These are phyloP conservation scores for Bimastos eiseni DNA, from an alignment of 2,888 invertebrate species.

Conservation along the genomic window DNA sequence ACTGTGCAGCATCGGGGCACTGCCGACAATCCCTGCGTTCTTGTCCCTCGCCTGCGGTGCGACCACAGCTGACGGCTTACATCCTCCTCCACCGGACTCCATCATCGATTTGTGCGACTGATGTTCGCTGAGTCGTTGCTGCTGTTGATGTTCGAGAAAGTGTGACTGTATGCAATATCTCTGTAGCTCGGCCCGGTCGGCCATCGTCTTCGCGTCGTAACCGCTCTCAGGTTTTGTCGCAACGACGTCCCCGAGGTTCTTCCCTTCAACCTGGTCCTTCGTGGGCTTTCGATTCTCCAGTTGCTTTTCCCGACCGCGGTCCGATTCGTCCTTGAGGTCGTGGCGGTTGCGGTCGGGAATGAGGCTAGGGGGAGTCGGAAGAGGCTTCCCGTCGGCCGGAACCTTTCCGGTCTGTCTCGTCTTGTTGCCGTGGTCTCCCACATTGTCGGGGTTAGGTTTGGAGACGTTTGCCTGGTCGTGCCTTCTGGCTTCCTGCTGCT, in stretches of 20 bases:
- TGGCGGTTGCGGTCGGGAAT: neutral
- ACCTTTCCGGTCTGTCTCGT: neutral
- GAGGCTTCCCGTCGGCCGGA: slow-evolving; percentile 9
- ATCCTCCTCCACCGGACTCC: neutral
- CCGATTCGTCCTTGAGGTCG: neutral
- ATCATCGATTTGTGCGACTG: slow-evolving; percentile 2
- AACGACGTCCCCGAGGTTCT: neutral
- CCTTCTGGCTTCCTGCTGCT: neutral
- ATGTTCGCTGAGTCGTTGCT: slow-evolving; percentile 20
- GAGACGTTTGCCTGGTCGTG: neutral
- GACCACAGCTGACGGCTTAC: slow-evolving; percentile 37
- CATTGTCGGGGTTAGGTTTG: neutral
- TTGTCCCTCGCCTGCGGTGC: slow-evolving; percentile 34
- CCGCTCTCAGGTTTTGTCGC: neutral
- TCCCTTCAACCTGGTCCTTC: neutral
- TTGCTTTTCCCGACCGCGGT: neutral
- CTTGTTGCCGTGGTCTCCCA: neutral
- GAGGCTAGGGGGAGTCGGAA: neutral
- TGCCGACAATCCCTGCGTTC: neutral
- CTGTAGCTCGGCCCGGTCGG: neutral
- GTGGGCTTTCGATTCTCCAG: neutral
- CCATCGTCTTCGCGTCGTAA: neutral
- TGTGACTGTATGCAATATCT: neutral
- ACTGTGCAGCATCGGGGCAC: neutral
- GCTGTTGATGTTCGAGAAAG: slow-evolving; percentile 31